Conservation (phyloP, 2,797 vertebrate genomes). For the Pantherophis vulpinus region DNA sequence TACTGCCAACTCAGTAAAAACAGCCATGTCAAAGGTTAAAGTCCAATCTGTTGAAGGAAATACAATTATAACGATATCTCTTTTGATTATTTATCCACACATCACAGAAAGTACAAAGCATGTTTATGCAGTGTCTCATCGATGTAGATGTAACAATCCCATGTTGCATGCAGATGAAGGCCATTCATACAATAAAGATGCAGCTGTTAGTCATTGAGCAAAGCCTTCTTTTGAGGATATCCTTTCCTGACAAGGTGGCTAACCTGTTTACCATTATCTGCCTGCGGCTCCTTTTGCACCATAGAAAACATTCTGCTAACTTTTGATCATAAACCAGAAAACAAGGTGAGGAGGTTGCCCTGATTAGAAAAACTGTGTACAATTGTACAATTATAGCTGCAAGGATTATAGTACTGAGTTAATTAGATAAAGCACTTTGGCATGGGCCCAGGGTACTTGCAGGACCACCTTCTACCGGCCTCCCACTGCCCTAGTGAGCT, state of each 20-base stretch:
- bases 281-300: not conserved
- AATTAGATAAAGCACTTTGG: not conserved
- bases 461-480: too few relatives aligned
- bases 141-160: not conserved
- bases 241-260: not conserved
- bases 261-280: not conserved
- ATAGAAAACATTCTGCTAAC: not conserved
- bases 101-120: not conserved
- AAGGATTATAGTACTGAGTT: not conserved
- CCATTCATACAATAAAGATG: not conserved
- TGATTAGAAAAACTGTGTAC: not conserved
- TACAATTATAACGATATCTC: not conserved
- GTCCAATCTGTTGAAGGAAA: not conserved
- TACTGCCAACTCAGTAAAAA: not conserved
- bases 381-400: not conserved
- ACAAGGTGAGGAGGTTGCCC: not conserved
- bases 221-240: not conserved
- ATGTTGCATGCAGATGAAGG: not conserved
- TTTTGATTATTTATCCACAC: not conserved
- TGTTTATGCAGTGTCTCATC: not conserved
- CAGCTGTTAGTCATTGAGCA: not conserved
- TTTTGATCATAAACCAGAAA: not conserved
- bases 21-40: slow-evolving; percentile 1
- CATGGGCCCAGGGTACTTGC: too few relatives aligned
- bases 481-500: too few relatives aligned